A percentile compares a stretch with the other conserved stretches of the same genome.
Conservation (phyloP, 2,113 vertebrate genomes). For the Diphyllodes magnificus region DNA sequence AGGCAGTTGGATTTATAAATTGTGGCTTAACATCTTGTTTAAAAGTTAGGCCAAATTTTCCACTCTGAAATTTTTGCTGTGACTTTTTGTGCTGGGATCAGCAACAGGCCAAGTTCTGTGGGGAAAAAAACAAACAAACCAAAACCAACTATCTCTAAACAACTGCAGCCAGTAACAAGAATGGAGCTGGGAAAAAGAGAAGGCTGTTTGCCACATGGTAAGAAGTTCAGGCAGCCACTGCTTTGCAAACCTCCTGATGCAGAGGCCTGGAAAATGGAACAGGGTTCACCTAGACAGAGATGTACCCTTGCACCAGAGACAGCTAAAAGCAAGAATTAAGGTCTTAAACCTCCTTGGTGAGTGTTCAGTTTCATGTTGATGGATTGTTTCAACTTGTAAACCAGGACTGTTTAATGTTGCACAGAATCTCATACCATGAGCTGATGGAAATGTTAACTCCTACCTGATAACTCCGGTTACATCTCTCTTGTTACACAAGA, state of each 20-base stretch:
- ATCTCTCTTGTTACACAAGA: not conserved
- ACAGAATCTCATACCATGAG: not conserved
- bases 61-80: not conserved
- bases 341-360: not conserved
- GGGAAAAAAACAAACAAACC: not conserved
- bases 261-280: not conserved
- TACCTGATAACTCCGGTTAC: not conserved
- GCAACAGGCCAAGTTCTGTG: not conserved
- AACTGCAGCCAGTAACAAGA: not conserved
- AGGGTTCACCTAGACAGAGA: not conserved
- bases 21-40: not conserved
- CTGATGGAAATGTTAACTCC: not conserved
- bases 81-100: not conserved
- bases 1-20: not conserved
- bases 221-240: not conserved
- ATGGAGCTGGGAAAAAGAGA: not conserved
- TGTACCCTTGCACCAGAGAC: not conserved
- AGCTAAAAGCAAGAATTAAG: not conserved
- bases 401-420: not conserved
- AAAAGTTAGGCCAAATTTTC: not conserved
- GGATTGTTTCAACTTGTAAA: not conserved
- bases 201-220: not conserved
- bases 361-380: not conserved
- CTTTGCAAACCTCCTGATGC: not conserved
- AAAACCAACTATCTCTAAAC: not conserved